Evolutionary conservation across 2,113 vertebrate genomes (phyloP).

Genomic region (Eulemur macaco): DNA sequence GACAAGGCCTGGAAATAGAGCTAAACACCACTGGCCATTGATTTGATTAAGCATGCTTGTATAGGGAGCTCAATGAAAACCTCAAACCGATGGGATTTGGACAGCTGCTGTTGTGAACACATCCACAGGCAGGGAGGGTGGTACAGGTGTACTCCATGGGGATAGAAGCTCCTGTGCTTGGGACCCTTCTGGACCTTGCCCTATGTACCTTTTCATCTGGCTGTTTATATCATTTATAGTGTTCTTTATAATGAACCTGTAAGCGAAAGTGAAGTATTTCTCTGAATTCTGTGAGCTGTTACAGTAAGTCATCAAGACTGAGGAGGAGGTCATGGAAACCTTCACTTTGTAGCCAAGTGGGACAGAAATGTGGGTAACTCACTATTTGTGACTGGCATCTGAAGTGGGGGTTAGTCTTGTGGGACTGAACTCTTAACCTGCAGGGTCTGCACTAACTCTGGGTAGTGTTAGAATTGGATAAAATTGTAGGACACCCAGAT

Average conservation of each 20-base stretch:
- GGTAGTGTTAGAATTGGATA: not conserved
- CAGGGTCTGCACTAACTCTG: not conserved
- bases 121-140: not conserved
- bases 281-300: not conserved
- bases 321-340: not conserved
- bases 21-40: not conserved
- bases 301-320: not conserved
- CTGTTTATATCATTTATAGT: not conserved
- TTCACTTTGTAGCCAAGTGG: not conserved
- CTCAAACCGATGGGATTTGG: not conserved
- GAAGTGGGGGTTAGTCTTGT: not conserved
- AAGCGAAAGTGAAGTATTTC: not conserved
- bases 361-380: not conserved
- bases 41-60: not conserved
- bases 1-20: not conserved
- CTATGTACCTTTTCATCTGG: not conserved
- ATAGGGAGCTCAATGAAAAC: not conserved
- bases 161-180: not conserved
- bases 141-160: not conserved
- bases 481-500: not conserved
- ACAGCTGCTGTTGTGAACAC: not conserved
- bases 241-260: not conserved
- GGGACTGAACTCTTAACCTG: not conserved
- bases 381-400: not conserved
- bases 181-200: not conserved